phyloP scores from a whole-genome alignment of 2,888 invertebrate species.

The Leptopilina myrica region DNA sequence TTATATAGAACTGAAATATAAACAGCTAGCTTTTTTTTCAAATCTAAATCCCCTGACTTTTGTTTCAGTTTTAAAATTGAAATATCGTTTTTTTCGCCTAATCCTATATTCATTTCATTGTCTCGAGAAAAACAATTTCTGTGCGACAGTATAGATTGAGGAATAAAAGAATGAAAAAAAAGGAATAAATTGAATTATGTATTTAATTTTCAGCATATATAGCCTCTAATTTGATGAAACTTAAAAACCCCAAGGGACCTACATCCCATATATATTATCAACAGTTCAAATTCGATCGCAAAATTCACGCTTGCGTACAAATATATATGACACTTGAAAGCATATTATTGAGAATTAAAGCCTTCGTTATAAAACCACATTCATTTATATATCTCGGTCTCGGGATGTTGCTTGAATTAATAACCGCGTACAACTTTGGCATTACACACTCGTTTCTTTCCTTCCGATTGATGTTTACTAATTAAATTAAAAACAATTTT shows the following conservation, averaged over 20 bases:
- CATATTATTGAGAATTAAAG: slow-evolving; percentile 9
- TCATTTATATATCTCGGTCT: slow-evolving; percentile 4
- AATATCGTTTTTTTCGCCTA: not conserved
- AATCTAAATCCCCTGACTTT: no score
- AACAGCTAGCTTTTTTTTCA: no score
- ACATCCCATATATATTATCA: not conserved
- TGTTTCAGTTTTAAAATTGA: not conserved
- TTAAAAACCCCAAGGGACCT: not conserved
- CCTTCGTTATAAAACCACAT: slow-evolving; percentile 21
- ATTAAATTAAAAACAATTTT: no score
- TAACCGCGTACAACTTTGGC: not conserved
- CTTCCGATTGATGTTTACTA: no score
- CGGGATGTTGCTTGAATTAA: slow-evolving; percentile 6
- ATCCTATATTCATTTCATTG: no score
- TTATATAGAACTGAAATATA: no score
- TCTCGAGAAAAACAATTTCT: no score
- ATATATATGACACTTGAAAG: slow-evolving; percentile 7
- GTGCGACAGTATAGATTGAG: no score
- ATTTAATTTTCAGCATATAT: no score
- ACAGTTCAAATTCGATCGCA: slow-evolving; percentile 11
- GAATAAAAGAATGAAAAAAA: not conserved
- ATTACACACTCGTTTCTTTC: not conserved
- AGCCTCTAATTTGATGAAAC: not conserved
- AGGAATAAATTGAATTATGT: not conserved
- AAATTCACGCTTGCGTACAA: slow-evolving; percentile 11